Conservation (phyloP, 2,797 vertebrate species). For the Falco rusticolus region DNA sequence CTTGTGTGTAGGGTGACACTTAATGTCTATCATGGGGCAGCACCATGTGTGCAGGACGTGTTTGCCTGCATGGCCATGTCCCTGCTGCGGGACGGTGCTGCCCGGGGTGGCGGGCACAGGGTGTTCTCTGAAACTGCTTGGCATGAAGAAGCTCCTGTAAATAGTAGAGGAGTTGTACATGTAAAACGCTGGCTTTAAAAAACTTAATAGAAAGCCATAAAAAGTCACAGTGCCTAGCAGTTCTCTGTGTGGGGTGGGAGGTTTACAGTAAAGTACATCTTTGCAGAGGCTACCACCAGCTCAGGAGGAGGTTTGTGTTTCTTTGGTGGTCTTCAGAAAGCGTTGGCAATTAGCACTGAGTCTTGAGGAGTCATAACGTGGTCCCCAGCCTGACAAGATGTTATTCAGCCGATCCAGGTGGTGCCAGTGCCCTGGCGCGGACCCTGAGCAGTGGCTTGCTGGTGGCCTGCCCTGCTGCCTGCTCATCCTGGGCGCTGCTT, state of each 20-base stretch:
- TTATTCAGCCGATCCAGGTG: accelerated
- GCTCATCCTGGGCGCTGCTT: background rate
- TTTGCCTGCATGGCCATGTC: accelerated
- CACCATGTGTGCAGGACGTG: accelerated
- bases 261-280: background rate
- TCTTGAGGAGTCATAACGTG: accelerated
- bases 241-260: background rate
- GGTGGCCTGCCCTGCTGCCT: background rate
- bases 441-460: accelerated
- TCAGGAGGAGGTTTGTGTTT: background rate
- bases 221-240: background rate
- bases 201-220: background rate
- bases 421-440: accelerated
- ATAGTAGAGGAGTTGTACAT: background rate
- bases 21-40: too few relatives aligned
- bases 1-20: accelerated
- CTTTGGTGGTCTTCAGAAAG: too few relatives aligned
- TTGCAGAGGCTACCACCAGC: background rate
- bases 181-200: background rate
- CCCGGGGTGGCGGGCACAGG: accelerated
- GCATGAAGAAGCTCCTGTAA: background rate
- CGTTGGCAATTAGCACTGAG: accelerated
- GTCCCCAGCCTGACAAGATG: background rate
- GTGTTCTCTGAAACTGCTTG: background rate
- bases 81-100: background rate